These are phyloP conservation scores for Hyperoplus immaculatus DNA, from an alignment of 2,797 vertebrate species.

Conservation along the genomic window DNA sequence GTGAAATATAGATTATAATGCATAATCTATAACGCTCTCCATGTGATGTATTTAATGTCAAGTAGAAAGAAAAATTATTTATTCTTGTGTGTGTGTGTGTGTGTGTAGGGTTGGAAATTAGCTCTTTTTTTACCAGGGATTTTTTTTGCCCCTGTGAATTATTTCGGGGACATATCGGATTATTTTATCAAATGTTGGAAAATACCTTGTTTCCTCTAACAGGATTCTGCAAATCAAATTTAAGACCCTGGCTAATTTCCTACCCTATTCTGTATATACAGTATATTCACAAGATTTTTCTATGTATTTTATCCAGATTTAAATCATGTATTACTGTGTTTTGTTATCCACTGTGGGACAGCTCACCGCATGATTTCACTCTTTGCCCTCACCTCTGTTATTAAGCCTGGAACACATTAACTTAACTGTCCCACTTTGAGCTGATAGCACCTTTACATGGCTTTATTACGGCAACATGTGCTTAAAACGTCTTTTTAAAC, in stretches of 20 bases:
- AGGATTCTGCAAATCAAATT: too few species aligned
- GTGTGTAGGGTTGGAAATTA: neutral
- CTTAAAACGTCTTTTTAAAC: neutral
- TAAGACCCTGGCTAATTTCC: too few species aligned
- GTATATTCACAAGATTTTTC: neutral
- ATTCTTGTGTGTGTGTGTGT: neutral
- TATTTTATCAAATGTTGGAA: too few species aligned
- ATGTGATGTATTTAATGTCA: slow-evolving; percentile 9
- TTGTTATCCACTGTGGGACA: slow-evolving; percentile 15
- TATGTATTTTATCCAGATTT: slow-evolving; percentile 22
- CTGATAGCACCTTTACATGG: slow-evolving; percentile 43
- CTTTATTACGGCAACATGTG: neutral
- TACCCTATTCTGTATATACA: too few species aligned
- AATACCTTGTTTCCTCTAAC: too few species aligned
- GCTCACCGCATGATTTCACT: slow-evolving; percentile 60
- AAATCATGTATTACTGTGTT: slow-evolving; percentile 22
- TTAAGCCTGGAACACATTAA: slow-evolving; percentile 26
- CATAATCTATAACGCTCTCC: slow-evolving; percentile 48
- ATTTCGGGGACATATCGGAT: neutral
- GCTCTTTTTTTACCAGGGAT: neutral
- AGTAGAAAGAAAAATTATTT: neutral
- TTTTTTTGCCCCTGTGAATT: neutral
- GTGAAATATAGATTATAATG: slow-evolving; percentile 35
- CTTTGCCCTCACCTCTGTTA: slow-evolving; percentile 38
- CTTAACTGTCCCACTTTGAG: slow-evolving; percentile 67